Evolutionary conservation across 2,797 vertebrate genomes (phyloP).

Genomic region (Novumbra hubbsi): DNA sequence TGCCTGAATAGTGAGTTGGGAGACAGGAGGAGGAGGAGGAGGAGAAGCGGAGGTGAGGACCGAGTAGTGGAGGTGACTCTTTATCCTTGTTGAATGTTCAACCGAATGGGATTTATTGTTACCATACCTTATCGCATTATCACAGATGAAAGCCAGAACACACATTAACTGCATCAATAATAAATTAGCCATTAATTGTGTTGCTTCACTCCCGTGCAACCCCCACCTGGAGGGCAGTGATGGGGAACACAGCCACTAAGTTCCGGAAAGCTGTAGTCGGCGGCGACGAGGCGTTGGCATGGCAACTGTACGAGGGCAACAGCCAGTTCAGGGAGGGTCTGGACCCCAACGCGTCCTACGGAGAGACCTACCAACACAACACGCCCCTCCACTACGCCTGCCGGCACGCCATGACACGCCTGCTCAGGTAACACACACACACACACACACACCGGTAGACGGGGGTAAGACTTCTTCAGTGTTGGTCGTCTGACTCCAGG

Average conservation of each 20-base stretch:
- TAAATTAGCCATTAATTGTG: not conserved
- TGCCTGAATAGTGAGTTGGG: constrained; percentile 60
- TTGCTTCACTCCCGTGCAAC: not conserved
- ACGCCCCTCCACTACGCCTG: constrained; percentile 96
- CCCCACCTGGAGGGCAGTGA: constrained; percentile 60
- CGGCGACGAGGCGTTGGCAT: constrained; percentile 94
- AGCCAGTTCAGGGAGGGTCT: constrained; percentile 95
- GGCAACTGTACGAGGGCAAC: constrained; percentile 97
- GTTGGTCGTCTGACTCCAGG: not conserved
- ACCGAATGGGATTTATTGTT: not conserved
- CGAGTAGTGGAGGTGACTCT: constrained; percentile 1
- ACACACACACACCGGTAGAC: not conserved
- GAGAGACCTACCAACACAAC: constrained; percentile 98
- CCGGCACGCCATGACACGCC: constrained; percentile 93
- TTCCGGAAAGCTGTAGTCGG: constrained; percentile 97
- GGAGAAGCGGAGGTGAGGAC: constrained; percentile 34
- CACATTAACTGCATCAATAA: not conserved
- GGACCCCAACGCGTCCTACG: constrained; percentile 97
- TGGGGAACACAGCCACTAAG: constrained; percentile 99
- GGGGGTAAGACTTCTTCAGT: not conserved
- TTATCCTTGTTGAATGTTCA: not conserved
- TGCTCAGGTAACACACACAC: constrained; percentile 80
- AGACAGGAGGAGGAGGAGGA: constrained; percentile 44
- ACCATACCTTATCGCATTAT: not conserved
- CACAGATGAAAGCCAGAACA: not conserved